A percentile compares a stretch with the other conserved stretches of the same genome.
These are phyloP conservation scores for Mormoops blainvillei DNA, from an alignment of 2,113 vertebrate species.

Conservation along the genomic window DNA sequence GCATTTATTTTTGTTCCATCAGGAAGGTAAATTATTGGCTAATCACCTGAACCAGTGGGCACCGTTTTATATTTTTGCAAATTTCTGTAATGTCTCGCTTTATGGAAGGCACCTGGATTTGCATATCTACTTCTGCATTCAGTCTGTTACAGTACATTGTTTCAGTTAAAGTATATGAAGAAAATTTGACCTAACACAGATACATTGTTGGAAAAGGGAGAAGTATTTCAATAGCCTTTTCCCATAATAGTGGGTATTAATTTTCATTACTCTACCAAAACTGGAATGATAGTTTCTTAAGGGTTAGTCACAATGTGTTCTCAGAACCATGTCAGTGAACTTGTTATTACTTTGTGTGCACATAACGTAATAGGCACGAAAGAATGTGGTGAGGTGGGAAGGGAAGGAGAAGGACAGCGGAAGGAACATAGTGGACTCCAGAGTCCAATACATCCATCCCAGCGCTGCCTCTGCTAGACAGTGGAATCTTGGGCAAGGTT, in stretches of 20 bases:
- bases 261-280: conserved; percentile 27
- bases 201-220: background rate
- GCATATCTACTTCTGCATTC: background rate
- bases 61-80: conserved; percentile 1
- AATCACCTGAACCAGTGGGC: background rate
- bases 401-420: background rate
- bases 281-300: conserved; percentile 29
- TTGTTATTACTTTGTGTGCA: background rate
- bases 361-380: background rate
- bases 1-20: background rate
- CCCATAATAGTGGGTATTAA: background rate
- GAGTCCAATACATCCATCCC: background rate
- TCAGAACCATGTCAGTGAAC: background rate
- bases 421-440: background rate
- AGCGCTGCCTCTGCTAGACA: background rate
- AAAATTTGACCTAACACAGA: background rate
- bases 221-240: conserved; percentile 24
- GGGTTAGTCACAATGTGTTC: background rate
- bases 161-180: conserved; percentile 11
- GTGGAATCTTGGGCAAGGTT: background rate
- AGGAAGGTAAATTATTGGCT: background rate
- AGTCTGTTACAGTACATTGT: background rate
- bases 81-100: background rate
- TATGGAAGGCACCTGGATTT: background rate
- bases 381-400: background rate